phyloP scores from a whole-genome alignment of 2,797 vertebrate genomes.

The Myripristis jacobus region DNA sequence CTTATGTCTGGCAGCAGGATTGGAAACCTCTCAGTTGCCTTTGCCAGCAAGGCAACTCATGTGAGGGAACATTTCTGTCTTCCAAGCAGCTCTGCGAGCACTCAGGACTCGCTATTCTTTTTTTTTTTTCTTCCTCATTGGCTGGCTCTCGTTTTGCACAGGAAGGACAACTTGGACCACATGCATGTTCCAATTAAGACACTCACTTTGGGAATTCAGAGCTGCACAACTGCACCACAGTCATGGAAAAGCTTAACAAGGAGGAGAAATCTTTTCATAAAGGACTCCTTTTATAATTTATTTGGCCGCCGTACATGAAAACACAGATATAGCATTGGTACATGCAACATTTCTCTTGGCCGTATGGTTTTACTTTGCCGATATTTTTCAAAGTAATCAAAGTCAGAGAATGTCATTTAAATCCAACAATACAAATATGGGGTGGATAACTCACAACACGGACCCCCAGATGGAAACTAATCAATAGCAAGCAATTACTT shows the following conservation, averaged over 20 bases:
- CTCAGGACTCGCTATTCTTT: slow-evolving; percentile 36
- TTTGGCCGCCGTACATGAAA: slow-evolving; percentile 24
- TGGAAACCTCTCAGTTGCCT: slow-evolving; percentile 50
- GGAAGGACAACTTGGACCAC: slow-evolving; percentile 72
- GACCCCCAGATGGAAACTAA: slow-evolving; percentile 23
- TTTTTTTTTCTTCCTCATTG: slow-evolving; percentile 39
- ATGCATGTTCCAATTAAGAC: slow-evolving; percentile 76
- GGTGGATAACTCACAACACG: neutral
- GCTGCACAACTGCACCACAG: slow-evolving; percentile 46
- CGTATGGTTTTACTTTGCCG: slow-evolving; percentile 12
- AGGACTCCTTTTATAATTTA: slow-evolving; percentile 46
- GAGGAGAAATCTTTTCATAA: slow-evolving; percentile 54
- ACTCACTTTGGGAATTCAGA: slow-evolving; percentile 68
- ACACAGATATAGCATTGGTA: neutral
- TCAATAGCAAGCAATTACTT: slow-evolving; percentile 30
- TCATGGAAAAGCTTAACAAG: slow-evolving; percentile 63
- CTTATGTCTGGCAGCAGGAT: slow-evolving; percentile 35
- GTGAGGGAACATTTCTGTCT: slow-evolving; percentile 43
- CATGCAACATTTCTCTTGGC: slow-evolving; percentile 25
- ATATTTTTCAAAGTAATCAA: slow-evolving; percentile 6
- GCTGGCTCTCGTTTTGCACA: slow-evolving; percentile 53
- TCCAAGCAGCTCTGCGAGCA: slow-evolving; percentile 41
- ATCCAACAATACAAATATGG: neutral
- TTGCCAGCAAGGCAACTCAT: slow-evolving; percentile 44
- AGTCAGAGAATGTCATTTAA: slow-evolving; percentile 7